Base-by-base conservation (phyloP, 2,113 vertebrate species). In the Pithys albifrons region DNA sequence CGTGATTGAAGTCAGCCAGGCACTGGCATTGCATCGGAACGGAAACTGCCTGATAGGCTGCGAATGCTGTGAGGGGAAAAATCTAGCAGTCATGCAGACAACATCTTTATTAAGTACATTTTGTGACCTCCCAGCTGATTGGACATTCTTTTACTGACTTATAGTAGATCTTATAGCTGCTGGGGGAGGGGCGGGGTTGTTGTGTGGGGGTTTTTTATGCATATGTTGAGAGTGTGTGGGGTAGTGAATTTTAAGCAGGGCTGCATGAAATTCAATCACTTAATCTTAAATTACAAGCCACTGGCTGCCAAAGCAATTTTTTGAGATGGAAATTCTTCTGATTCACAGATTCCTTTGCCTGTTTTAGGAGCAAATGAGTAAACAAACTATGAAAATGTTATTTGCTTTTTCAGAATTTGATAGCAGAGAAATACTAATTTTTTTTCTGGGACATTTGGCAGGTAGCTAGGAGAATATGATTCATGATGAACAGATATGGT, bases 391-490 rank as follows among this genome's bases (percentile, higher is more conserved):
- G 93, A 91, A 95, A 96, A 96, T 48, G 49, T 45, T 97, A 73
- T 87, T 89, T 89, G 85, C 58, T 94, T 96, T 97, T 94, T 71
- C 97, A 98, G 98, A 97, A 98, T 93, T 98, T 98, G 55, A 94
- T 98, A 91, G 97, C 96, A 16, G 97, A 97, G 80, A 98, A 89
- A 98, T 95, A 98, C 97, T 96, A 97, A 96, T 76, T 96, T 98
- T 64, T 65, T 97, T 51, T 97, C 96, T 29, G 97, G 98, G 77
- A 45, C 98, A 98, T 98, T 97, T 99, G 97, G 97, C 98, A 98
- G 98, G 98, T 99, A 98, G 96, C 94, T 95, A 46, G 91, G 88
- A 88, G 85, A 97, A 96, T 94, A 83, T 20, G 61, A 91, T 96
- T 79, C 93, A 88, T 18, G 33, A 95, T 91, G 82, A 96, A 89